These are phyloP conservation scores for Hydrolagus affinis DNA, from an alignment of 2,113 vertebrate species.

Conservation along the genomic window DNA sequence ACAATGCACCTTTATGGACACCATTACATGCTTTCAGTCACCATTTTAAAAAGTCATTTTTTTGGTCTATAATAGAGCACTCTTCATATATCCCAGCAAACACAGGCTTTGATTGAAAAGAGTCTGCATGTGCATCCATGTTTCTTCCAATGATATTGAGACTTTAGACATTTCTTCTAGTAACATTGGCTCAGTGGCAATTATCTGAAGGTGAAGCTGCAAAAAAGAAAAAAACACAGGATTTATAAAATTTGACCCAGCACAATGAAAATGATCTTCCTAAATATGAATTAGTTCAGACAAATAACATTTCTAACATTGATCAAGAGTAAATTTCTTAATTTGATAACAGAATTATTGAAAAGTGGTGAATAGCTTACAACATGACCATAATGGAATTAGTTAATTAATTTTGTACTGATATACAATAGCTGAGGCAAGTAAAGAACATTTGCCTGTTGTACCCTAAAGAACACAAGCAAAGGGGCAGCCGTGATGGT, in stretches of 20 bases:
- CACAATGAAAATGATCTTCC: not conserved
- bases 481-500: not conserved
- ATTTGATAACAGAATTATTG: not conserved
- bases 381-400: not conserved
- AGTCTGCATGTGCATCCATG: conserved; percentile 67
- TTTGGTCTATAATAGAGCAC: conserved; percentile 68
- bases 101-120: conserved; percentile 83
- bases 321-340: not conserved
- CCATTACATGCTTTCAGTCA: too few species aligned
- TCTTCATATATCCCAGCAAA: conserved; percentile 81
- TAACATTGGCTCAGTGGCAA: conserved; percentile 65
- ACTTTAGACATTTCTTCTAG: conserved; percentile 62
- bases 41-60: not conserved
- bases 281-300: not conserved
- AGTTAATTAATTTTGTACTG: not conserved
- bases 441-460: not conserved
- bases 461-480: not conserved
- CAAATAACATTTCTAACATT: not conserved
- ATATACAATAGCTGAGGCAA: not conserved
- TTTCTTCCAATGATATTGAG: conserved; percentile 59
- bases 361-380: not conserved
- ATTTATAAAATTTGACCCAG: conserved; percentile 10
- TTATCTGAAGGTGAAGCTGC: conserved; percentile 72
- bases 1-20: too few species aligned
- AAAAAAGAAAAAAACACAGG: conserved; percentile 3